Base-by-base conservation (phyloP, 2,888 invertebrate genomes). In the Apamea epomidion region DNA sequence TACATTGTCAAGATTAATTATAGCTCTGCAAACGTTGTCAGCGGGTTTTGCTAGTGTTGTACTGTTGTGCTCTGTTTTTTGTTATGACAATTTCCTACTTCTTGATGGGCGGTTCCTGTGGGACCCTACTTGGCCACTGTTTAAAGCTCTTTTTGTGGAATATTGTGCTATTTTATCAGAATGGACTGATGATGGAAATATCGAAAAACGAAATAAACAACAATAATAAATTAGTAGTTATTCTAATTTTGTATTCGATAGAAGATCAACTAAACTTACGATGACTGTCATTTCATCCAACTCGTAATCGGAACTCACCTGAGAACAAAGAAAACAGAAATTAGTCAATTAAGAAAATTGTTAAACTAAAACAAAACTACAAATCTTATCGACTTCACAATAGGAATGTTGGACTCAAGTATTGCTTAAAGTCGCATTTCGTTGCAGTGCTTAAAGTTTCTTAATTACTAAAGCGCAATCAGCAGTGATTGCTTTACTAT, bases 301-400 rank as follows among this genome's bases (percentile, higher is more conserved):
- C 89, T 92, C 87, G 90, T 90, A 92, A 88, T 95, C 93, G 78
- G 93, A 91, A 93, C 95, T 95, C 92, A 96, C 96, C 96, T 96
- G 94, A 45, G 91, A 94, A 92, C 91, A 92, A 91, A 89, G 80
- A 89, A 89, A 90, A 78, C 25, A 62, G 2, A 69, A 76, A 79
- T 89, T 2, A 89, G 45, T 80, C 81, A 54, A 58, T 42, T 45
- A 68, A 74, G 16, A 64, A 60, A 70, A 29, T 48, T 37, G 8
- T 42, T 16, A 48, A 73, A 77, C 3, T 48, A 21, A 51, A 75
- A 29, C 58, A 29, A 25, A 78, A 37, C 54, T 54, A 16, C 29
- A 21, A 70, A 62, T 45, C 25, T 64, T 32, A 67, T 65, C 3
- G 0, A 65, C 25, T n/a, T 32, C 64, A 70, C 64, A 58, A 25